Percentiles rank a stretch among this genome's conserved stretches.
Evolutionary conservation across 2,113 vertebrate genomes (phyloP).

Genomic region (Cavia aperea): DNA sequence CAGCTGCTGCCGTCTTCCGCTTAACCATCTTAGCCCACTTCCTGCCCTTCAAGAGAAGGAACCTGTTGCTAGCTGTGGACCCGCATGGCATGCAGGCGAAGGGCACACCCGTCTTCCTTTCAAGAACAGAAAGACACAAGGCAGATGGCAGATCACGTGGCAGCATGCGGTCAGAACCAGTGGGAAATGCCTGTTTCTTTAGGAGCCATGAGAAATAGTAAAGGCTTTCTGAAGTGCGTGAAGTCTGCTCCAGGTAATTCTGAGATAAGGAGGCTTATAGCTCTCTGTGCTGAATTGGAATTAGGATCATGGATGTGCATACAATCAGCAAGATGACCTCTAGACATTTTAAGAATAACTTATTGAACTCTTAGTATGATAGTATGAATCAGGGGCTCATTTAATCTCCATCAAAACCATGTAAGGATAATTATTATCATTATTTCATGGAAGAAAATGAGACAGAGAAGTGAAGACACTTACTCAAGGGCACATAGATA

Average conservation of each 20-base stretch:
- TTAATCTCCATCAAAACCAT: neutral
- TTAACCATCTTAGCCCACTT: neutral
- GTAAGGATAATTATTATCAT: neutral
- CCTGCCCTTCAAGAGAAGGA: neutral
- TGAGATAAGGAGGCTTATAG: neutral
- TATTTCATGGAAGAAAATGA: constrained; percentile 7
- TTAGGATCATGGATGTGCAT: neutral
- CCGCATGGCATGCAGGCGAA: neutral
- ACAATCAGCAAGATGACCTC: neutral
- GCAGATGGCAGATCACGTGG: neutral
- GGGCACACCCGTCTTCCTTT: neutral
- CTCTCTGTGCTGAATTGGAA: neutral
- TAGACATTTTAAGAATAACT: neutral
- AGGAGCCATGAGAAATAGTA: neutral
- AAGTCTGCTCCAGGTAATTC: neutral
- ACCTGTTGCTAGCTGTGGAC: neutral
- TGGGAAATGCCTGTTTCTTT: neutral
- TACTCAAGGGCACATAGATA: neutral
- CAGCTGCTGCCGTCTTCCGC: neutral
- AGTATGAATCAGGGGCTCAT: neutral
- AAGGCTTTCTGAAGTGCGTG: neutral
- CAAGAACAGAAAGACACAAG: constrained; percentile 3
- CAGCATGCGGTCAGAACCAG: neutral
- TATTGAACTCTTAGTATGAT: neutral
- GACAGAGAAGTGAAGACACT: neutral